Evolutionary conservation across 2,797 vertebrate species (phyloP).

Genomic region (Pseudocheirus occidentalis): DNA sequence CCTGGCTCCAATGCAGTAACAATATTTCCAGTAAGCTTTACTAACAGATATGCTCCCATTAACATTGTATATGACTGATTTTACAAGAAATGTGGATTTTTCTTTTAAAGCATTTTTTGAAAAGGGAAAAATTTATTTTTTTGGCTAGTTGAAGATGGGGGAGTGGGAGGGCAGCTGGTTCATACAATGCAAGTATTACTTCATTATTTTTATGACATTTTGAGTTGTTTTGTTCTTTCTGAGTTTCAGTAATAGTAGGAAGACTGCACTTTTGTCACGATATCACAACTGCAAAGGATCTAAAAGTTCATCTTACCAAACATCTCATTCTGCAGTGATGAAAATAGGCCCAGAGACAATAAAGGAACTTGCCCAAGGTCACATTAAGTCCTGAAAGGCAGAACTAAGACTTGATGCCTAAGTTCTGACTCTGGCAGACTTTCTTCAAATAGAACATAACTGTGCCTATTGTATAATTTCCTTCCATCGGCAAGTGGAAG

Average conservation of each 20-base stretch:
- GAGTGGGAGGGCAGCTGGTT: neutral
- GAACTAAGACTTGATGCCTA: neutral
- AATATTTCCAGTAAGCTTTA: constrained; percentile 56
- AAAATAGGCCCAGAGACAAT: neutral
- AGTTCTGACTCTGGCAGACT: neutral
- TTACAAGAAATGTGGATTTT: neutral
- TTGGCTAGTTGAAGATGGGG: neutral
- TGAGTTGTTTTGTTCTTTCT: neutral
- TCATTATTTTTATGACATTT: neutral
- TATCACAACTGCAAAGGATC: neutral
- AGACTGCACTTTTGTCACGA: neutral
- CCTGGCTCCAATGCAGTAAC: constrained; percentile 12
- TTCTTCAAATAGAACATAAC: neutral
- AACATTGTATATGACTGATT: constrained; percentile 35
- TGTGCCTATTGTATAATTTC: neutral
- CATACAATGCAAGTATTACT: neutral
- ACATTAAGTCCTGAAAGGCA: neutral
- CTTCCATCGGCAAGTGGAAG: neutral
- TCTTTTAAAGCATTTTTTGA: neutral
- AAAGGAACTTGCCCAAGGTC: neutral
- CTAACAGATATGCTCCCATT: constrained; percentile 47
- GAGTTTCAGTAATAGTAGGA: neutral
- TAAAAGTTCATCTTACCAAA: neutral
- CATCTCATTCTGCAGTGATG: neutral
- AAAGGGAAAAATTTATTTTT: neutral